Base-by-base conservation (phyloP, 92 coral and sea anemone genomes). In the Isaurus tuberculatus region DNA sequence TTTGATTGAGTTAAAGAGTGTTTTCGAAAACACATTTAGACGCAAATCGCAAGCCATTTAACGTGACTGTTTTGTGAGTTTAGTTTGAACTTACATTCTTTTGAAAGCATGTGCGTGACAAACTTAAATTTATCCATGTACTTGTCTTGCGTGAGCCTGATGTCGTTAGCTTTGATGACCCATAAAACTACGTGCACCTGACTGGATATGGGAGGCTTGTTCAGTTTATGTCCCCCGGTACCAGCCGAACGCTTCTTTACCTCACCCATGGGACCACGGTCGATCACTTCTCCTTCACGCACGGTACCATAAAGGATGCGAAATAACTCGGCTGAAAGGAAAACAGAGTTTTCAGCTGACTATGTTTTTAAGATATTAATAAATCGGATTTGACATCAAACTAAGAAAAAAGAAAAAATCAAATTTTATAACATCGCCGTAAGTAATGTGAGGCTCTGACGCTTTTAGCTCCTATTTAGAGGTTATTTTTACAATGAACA, bases 101-200 rank as follows among this genome's bases (percentile, higher is more conserved):
- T 60, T 36, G 68, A 22, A 16, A 92, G 91, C 72, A 55, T 90
- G 58, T 83, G 65, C 64, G 73, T 88, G 55, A 92, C 89, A 75
- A 92, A 92, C n/a, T 82, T 69, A 58, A 92, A 80, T 84, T 83
- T 87, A 81, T 90, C 88, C 57, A 42, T 60, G 78, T 92, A 92
- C 30, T 87, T 60, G 69, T 79, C 90, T 32, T 81, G 74, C 60
- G 84, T 82, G 20, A 92, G 80, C 23, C 93, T 86, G 80, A 92
- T 53, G 77, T 92, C 95, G 66, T 87, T 61, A 4, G 88, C 93
- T 36, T 87, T 92, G 85, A 92, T 90, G 77, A 92, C 93, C 95
- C 95, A 92, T 64, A 90, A 80, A 49, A 81, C 93, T 72, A 90
- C 95, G 65, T 92, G 95, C 5, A 85, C 86, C 83, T 92, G 95